These are phyloP conservation scores for Xiphydria camelus DNA, from an alignment of 2,888 invertebrate genomes.

Conservation along the genomic window DNA sequence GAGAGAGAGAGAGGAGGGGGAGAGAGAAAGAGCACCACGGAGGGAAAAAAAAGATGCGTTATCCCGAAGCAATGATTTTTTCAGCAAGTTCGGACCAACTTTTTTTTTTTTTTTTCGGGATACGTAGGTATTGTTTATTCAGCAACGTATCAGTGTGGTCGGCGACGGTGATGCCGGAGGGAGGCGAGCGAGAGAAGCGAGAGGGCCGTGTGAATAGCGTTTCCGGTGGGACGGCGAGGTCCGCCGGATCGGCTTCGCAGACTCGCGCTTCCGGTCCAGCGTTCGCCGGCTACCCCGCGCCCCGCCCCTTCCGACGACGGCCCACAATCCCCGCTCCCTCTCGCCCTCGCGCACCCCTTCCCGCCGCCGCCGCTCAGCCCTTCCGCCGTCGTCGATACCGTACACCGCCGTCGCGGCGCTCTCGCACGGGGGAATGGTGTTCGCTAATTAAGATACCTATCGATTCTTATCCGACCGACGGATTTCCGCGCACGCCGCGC, in stretches of 20 bases:
- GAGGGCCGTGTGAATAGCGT: slow-evolving; percentile 55
- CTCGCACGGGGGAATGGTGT: slow-evolving; percentile 25
- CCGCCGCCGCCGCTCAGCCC: no score
- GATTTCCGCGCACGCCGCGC: no score
- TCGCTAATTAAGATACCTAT: slow-evolving; percentile 58
- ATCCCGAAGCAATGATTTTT: not conserved
- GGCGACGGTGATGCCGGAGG: slow-evolving; percentile 11
- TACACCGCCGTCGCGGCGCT: not conserved
- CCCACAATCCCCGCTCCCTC: slow-evolving; percentile 40
- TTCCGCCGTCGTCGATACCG: not conserved
- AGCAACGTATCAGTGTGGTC: slow-evolving; percentile 49
- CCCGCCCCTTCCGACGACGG: slow-evolving; percentile 40
- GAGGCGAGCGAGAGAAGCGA: slow-evolving; percentile 43
- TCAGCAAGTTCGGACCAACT: slow-evolving; percentile 29
- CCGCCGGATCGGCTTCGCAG: slow-evolving; percentile 53
- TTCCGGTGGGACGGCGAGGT: slow-evolving; percentile 57
- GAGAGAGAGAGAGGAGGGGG: no score
- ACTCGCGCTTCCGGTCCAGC: slow-evolving; percentile 58
- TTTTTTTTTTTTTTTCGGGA: slow-evolving; percentile 38
- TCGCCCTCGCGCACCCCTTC: slow-evolving; percentile 15
- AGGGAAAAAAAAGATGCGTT: not conserved
- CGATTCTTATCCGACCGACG: slow-evolving; percentile 58
- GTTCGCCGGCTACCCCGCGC: slow-evolving; percentile 48
- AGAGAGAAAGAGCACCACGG: no score
- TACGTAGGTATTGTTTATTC: slow-evolving; percentile 55